phyloP scores from a whole-genome alignment of 1,140 invertebrate genomes.

The Drosophila guanche region DNA sequence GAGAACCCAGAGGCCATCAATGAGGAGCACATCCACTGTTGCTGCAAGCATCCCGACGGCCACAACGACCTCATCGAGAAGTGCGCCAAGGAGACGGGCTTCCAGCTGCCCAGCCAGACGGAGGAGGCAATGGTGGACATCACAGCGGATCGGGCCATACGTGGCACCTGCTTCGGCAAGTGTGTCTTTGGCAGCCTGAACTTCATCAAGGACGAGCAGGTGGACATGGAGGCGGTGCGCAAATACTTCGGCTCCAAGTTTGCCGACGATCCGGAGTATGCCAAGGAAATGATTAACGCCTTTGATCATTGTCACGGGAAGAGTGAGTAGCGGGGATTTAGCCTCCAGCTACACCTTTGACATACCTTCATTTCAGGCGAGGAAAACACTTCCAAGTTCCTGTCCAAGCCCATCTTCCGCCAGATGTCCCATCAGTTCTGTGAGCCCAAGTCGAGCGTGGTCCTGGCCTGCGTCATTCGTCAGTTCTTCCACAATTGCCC shows the following conservation, averaged over 20 bases:
- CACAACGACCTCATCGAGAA: slow-evolving; percentile 63
- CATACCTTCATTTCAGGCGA: slow-evolving; percentile 27
- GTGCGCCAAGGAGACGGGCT: slow-evolving; percentile 60
- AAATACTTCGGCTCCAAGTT: slow-evolving; percentile 32
- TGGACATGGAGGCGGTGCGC: slow-evolving; percentile 59
- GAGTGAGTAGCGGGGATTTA: slow-evolving; percentile 14
- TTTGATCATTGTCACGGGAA: slow-evolving; percentile 72
- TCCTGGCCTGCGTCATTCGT: slow-evolving; percentile 65
- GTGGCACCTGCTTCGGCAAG: slow-evolving; percentile 64
- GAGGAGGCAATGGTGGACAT: slow-evolving; percentile 66
- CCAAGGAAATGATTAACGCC: slow-evolving; percentile 67
- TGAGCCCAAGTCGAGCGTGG: slow-evolving; percentile 58
- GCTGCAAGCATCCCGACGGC: slow-evolving; percentile 73
- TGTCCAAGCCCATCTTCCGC: slow-evolving; percentile 52
- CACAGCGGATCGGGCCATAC: slow-evolving; percentile 55
- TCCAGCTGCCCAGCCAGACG: slow-evolving; percentile 33
- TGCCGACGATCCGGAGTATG: slow-evolving; percentile 57
- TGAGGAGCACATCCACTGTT: slow-evolving; percentile 67
- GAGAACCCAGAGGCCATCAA: slow-evolving; percentile 52
- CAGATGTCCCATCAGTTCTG: slow-evolving; percentile 43
- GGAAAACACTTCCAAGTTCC: slow-evolving; percentile 49
- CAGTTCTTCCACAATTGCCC: slow-evolving; percentile 75
- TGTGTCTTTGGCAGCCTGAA: slow-evolving; percentile 57
- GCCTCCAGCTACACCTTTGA: too few species aligned
- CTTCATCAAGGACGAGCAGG: slow-evolving; percentile 41